Conservation (phyloP, 2,113 vertebrate genomes). For the Erythrocebus patas region DNA sequence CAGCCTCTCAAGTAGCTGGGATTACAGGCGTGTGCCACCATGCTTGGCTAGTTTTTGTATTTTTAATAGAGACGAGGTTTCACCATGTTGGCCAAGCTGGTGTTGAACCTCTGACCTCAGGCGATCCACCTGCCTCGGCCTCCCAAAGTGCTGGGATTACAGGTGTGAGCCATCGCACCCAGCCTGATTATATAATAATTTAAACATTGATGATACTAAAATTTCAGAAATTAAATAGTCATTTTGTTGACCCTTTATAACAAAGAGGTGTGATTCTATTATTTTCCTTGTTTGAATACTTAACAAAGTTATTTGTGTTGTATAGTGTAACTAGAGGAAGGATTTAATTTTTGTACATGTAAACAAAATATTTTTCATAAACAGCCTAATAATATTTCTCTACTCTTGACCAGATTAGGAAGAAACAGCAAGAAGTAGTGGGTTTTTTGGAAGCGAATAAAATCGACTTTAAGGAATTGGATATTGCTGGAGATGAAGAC, state of each 20-base stretch:
- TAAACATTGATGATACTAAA: background rate
- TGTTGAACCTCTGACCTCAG: background rate
- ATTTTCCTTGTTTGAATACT: background rate
- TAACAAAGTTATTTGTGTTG: background rate
- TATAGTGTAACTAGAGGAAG: background rate
- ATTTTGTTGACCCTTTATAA: background rate
- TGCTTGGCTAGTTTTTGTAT: background rate
- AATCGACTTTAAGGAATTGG: conserved; percentile 94
- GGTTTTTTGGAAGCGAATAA: conserved; percentile 96
- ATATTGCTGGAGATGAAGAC: conserved; percentile 96
- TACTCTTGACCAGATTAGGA: conserved; percentile 91
- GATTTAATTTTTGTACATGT: background rate
- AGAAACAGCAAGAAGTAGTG: conserved; percentile 98
- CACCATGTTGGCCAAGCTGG: background rate
- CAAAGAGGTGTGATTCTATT: background rate
- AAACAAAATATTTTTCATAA: background rate
- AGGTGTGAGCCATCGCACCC: background rate
- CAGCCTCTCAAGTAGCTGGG: background rate
- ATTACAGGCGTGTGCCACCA: background rate
- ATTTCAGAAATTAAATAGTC: background rate
- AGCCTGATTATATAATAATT: background rate
- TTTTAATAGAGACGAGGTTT: background rate
- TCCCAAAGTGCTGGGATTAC: background rate
- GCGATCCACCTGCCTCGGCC: background rate
- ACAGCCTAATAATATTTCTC: background rate